Evolutionary conservation across 2,888 invertebrate species (phyloP).

Genomic region (Phorcus lineatus): DNA sequence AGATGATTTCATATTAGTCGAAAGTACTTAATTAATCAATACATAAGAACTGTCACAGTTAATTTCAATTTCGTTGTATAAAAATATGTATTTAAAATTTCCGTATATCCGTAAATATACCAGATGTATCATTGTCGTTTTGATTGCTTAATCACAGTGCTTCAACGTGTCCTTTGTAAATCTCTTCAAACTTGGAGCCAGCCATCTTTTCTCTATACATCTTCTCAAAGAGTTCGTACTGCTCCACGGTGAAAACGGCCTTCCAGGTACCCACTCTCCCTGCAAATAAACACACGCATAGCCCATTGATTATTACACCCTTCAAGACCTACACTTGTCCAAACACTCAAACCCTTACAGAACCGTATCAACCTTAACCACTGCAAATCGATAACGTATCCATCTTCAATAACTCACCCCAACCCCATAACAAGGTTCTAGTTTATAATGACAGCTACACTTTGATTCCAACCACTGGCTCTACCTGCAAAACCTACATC

Average conservation of each 20-base stretch:
- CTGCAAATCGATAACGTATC: neutral
- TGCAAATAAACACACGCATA: neutral
- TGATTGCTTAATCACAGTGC: neutral
- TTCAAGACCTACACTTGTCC: neutral
- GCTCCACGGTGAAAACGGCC: conserved; percentile 30
- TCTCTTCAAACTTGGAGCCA: neutral
- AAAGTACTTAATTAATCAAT: no score
- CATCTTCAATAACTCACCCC: neutral
- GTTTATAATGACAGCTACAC: no score
- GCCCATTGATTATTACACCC: neutral
- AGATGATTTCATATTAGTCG: no score
- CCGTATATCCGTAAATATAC: no score
- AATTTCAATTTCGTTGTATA: no score
- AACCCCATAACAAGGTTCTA: no score
- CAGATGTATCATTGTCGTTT: no score
- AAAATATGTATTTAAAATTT: no score
- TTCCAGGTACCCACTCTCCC: neutral
- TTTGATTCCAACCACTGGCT: neutral
- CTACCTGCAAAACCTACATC: neutral
- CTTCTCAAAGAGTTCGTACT: conserved; percentile 41
- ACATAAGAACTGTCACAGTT: no score
- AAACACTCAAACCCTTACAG: neutral
- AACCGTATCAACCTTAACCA: no score
- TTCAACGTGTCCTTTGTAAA: neutral
- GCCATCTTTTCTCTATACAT: neutral